phyloP scores from a whole-genome alignment of 2,888 invertebrate genomes.

The Oxystoma pomonae region DNA sequence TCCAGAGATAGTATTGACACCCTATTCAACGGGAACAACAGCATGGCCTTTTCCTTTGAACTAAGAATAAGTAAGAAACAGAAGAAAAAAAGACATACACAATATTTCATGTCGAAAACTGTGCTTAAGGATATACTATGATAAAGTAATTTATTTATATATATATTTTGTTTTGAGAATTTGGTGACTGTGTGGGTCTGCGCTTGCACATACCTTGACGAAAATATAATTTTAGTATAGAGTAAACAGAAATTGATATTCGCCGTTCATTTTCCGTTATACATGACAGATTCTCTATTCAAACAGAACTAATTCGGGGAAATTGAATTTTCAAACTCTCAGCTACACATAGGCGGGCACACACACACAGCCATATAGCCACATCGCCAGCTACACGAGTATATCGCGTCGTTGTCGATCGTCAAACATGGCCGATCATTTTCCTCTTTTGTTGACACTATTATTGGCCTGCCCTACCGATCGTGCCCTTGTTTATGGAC shows the following conservation, averaged over 20 bases:
- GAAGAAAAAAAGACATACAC: no score
- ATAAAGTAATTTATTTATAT: no score
- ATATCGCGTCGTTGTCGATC: not conserved
- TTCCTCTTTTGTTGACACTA: not conserved
- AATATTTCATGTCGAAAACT: no score
- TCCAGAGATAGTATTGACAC: not conserved
- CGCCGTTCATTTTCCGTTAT: conserved; percentile 36
- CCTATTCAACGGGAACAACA: no score
- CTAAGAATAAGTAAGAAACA: no score
- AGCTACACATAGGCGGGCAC: conserved; percentile 3
- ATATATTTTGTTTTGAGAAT: no score
- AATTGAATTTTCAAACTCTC: conserved; percentile 37
- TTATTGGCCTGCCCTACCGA: not conserved
- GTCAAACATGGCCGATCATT: not conserved
- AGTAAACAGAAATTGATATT: conserved; percentile 25
- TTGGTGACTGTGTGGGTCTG: no score
- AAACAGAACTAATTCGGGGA: conserved; percentile 42
- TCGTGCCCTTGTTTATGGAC: not conserved
- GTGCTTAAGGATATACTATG: no score
- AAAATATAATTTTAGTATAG: not conserved
- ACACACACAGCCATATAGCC: not conserved
- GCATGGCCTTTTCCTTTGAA: no score
- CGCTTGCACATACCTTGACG: not conserved
- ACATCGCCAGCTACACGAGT: not conserved
- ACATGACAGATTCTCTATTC: conserved; percentile 40